phyloP scores from a whole-genome alignment of 2,113 vertebrate species.

The Dicentrarchus labrax region DNA sequence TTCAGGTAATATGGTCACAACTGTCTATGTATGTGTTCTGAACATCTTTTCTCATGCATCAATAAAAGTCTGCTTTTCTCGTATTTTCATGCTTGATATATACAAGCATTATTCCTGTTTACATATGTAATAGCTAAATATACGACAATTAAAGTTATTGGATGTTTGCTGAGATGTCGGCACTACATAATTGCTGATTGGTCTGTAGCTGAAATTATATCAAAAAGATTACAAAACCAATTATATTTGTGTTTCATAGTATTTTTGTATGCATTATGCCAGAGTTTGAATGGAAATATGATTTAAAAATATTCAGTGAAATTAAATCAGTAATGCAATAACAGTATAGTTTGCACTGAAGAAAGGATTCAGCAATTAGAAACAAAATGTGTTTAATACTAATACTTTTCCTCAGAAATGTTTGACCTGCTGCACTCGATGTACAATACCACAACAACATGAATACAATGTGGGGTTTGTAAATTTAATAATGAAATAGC shows the following conservation, averaged over 20 bases:
- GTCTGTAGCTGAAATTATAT: not conserved
- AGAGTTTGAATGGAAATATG: too few relatives aligned
- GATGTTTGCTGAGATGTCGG: not conserved
- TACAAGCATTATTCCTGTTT: too few relatives aligned
- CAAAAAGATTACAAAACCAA: not conserved
- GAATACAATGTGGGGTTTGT: conserved; percentile 33
- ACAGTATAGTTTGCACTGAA: not conserved
- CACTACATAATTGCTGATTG: not conserved
- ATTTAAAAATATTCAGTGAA: not conserved
- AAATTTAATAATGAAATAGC: conserved; percentile 54
- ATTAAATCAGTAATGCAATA: not conserved
- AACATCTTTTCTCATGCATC: not conserved
- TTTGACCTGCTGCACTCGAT: not conserved
- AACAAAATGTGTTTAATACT: not conserved
- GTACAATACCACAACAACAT: conserved; percentile 11
- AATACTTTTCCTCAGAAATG: not conserved
- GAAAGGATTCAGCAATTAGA: not conserved
- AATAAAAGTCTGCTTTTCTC: too few relatives aligned
- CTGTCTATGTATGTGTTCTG: not conserved
- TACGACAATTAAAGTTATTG: too few relatives aligned
- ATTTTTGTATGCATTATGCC: not conserved
- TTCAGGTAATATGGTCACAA: not conserved
- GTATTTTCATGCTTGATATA: too few relatives aligned
- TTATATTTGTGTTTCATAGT: not conserved
- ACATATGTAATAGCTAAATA: not conserved